Base-by-base conservation (phyloP, 2,888 invertebrate genomes). In the Lasius platythorax region DNA sequence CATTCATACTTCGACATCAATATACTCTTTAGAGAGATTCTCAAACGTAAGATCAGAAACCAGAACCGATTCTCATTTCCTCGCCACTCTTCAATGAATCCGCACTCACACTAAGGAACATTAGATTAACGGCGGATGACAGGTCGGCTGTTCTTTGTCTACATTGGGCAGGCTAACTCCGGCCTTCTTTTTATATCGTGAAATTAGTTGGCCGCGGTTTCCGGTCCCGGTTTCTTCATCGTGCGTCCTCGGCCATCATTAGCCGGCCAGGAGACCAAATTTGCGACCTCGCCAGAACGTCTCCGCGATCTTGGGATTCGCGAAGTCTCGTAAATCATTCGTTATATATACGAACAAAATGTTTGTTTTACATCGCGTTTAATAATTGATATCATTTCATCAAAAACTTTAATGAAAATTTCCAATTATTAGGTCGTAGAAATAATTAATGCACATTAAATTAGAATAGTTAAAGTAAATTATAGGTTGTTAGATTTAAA, bases 171-270 rank as follows among this genome's bases (percentile, higher is more conserved):
- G 83, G 46, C 85, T 53, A 50, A 89, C 88, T 75, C 86, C 90
- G 90, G 90, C 90, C 90, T 89, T 88, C 89, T 93, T 93, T 93
- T 93, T 93, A 91, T 92, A 91, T 92, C 89, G 89, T 91, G 85
- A 91, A 92, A 93, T 93, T 92, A 93, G 93, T 92, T 92, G 93
- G 90, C 88, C 90, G 91, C 91, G 92, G 93, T 93, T 93, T 94
- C 94, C 93, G 93, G 93, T 93, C 90, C 87, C 87, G 84, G 87
- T 88, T 88, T 88, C 88, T 90, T 90, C 87, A 85, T 87, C 84
- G 83, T 79, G 75, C 78, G 67, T 82, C 83, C 82, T 73, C 67
- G 86, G 87, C 87, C 91, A 86, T 93, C 92, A 93, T 93, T 93
- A 93, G 88, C 88, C 83, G 79, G 88, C 84, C 73, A 75, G 88